Evolutionary conservation across 2,888 invertebrate species (phyloP).

Genomic region (Keiferia lycopersicella): DNA sequence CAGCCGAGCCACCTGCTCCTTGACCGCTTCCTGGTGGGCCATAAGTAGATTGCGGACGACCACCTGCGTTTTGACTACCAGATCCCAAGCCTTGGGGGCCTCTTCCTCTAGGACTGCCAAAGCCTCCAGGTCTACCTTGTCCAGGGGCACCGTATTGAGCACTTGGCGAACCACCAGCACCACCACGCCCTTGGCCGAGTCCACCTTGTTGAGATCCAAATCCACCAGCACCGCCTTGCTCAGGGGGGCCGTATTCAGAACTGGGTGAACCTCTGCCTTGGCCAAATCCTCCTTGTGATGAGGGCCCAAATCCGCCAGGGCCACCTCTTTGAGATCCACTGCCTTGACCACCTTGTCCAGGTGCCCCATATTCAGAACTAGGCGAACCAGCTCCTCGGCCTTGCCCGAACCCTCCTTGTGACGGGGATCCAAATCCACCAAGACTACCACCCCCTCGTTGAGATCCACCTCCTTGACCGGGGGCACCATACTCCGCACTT

Average conservation of each 20-base stretch:
- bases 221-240: slow-evolving; percentile 43
- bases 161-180: slow-evolving; percentile 30
- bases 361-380: slow-evolving; percentile 47
- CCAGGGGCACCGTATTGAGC: slow-evolving; percentile 49
- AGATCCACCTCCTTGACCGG: slow-evolving; percentile 39
- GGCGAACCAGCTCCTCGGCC: slow-evolving; percentile 33
- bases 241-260: slow-evolving; percentile 49
- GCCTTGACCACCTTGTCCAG: slow-evolving; percentile 31
- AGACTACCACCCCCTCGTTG: slow-evolving; percentile 12
- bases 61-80: slow-evolving; percentile 38
- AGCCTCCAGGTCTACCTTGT: slow-evolving; percentile 42
- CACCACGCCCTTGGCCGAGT: slow-evolving; percentile 39
- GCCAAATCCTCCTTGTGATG: slow-evolving; percentile 33
- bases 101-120: slow-evolving; percentile 21
- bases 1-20: slow-evolving; percentile 37
- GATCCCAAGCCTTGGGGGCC: slow-evolving; percentile 40
- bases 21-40: slow-evolving; percentile 53
- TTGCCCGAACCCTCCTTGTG: slow-evolving; percentile 34
- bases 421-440: slow-evolving; percentile 29
- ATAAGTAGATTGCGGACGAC: slow-evolving; percentile 56
- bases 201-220: slow-evolving; percentile 35
- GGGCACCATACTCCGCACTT: slow-evolving; percentile 47
- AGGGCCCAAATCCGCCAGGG: slow-evolving; percentile 31
- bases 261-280: slow-evolving; percentile 36
- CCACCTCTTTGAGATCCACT: slow-evolving; percentile 29